A percentile compares a stretch with the other conserved stretches of the same genome.
phyloP scores from a whole-genome alignment of 2,113 vertebrate genomes.

The Lepus americanus region DNA sequence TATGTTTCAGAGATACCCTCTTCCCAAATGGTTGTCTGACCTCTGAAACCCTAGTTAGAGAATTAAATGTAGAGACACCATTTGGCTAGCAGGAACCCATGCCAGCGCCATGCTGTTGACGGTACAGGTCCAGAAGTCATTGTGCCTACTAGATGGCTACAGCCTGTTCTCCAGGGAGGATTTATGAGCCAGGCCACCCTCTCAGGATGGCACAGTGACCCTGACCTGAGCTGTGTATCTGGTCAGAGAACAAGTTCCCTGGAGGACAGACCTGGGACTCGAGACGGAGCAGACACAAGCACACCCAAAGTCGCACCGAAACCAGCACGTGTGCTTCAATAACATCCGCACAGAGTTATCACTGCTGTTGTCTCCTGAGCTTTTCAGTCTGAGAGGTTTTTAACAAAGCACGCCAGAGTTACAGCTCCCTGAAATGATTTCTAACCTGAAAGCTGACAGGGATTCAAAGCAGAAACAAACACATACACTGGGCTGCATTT shows the following conservation, averaged over 20 bases:
- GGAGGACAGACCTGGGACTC: neutral
- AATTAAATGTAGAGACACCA: neutral
- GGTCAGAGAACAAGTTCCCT: conserved; percentile 75
- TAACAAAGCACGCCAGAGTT: neutral
- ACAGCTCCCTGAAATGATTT: conserved; percentile 43
- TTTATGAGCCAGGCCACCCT: conserved; percentile 52
- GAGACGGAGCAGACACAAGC: conserved; percentile 2
- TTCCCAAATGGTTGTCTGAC: conserved; percentile 32
- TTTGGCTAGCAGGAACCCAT: conserved; percentile 45
- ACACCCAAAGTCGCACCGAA: neutral
- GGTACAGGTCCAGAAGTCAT: conserved; percentile 71
- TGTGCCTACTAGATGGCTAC: conserved; percentile 37
- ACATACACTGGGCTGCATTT: conserved; percentile 14
- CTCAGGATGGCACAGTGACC: conserved; percentile 21
- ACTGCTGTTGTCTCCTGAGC: conserved; percentile 48
- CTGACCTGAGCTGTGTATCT: neutral
- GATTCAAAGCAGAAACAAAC: conserved; percentile 60
- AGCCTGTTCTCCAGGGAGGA: conserved; percentile 62
- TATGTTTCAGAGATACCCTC: conserved; percentile 51
- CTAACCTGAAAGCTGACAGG: conserved; percentile 52
- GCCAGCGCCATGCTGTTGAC: conserved; percentile 45
- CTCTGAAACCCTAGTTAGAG: conserved; percentile 40
- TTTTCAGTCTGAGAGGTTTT: conserved; percentile 50
- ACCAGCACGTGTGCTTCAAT: neutral
- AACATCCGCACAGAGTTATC: neutral